Base-by-base conservation (phyloP, 1,140 invertebrate species). In the Amyelois transitella region DNA sequence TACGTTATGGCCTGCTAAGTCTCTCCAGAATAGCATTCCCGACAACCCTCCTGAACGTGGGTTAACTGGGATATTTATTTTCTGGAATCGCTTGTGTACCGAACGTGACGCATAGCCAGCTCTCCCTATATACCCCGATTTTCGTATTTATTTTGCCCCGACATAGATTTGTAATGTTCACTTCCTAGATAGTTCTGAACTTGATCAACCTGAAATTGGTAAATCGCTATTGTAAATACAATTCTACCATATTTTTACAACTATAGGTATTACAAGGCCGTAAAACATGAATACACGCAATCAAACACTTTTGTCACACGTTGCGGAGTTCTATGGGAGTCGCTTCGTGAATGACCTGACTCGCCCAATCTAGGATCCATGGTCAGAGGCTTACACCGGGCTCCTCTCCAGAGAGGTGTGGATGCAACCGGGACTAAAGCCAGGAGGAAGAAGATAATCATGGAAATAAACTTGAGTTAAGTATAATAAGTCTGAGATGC, bases 11-110 rank as follows among this genome's bases (percentile, higher is more conserved):
- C 20, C 43, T 44, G 14, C 7, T 20, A 45, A n/a, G n/a, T n/a
- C n/a, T n/a, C n/a, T n/a, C n/a, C 19, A 45, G 7, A 2, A 18
- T 2, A 45, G 18, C 18, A 38, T 5, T 8, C n/a, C 19, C 18
- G 19, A 8, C 17, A 7, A 17, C 18, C 10, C 6, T 17, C 43
- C 44, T 19, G 20, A 45, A 45, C 44, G 19, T 20, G 8, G 19
- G 44, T 45, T 45, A 32, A 32, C 25, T 43, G 14, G 25, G 22
- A 55, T 51, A 51, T 51, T 51, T 51, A 51, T 51, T 51, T 51
- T 25, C 18, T 12, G 8, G 19, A 20, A 20, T 51, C 18, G 24
- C n/a, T 12, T 51, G 25, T 51, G 25, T 51, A 28, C 18, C 8
- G 48, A 50, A 56, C 55, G 48, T 56, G 49, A 44, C 48, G 44